A percentile compares a stretch with the other conserved stretches of the same genome.
phyloP scores from a whole-genome alignment of 2,797 vertebrate species.

The Molossus molossus region DNA sequence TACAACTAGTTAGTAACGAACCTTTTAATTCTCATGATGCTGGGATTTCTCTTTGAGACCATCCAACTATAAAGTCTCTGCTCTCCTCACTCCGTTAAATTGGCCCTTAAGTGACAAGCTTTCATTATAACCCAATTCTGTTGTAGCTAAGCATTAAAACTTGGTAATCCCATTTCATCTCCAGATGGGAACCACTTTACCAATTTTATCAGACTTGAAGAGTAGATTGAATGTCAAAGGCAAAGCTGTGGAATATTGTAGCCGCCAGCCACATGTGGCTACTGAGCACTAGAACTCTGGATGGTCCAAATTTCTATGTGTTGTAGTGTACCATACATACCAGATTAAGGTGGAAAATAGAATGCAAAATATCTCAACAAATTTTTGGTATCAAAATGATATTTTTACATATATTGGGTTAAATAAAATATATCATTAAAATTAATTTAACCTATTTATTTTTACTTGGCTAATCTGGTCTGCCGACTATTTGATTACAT shows the following conservation, averaged over 20 bases:
- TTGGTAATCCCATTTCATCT: constrained; percentile 11
- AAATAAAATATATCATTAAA: not conserved
- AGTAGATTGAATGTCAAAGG: not conserved
- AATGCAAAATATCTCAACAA: not conserved
- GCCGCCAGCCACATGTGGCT: not conserved
- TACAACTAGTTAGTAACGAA: not conserved
- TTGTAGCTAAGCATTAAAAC: constrained; percentile 17
- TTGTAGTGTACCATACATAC: not conserved
- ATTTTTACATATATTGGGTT: not conserved
- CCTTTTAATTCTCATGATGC: not conserved
- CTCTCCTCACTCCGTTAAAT: not conserved
- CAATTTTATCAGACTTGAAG: not conserved
- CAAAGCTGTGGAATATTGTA: not conserved
- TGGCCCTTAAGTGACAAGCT: not conserved
- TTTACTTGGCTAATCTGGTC: not conserved
- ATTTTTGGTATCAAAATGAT: not conserved
- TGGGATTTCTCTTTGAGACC: not conserved
- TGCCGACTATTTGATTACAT: not conserved
- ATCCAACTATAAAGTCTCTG: not conserved
- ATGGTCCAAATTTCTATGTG: not conserved
- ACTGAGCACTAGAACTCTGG: not conserved
- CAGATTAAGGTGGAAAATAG: not conserved
- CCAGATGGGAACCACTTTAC: not conserved
- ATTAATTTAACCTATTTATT: not conserved
- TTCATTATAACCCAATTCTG: not conserved